Evolutionary conservation across 2,113 vertebrate genomes (phyloP).

Genomic region (Nesoenas mayeri): DNA sequence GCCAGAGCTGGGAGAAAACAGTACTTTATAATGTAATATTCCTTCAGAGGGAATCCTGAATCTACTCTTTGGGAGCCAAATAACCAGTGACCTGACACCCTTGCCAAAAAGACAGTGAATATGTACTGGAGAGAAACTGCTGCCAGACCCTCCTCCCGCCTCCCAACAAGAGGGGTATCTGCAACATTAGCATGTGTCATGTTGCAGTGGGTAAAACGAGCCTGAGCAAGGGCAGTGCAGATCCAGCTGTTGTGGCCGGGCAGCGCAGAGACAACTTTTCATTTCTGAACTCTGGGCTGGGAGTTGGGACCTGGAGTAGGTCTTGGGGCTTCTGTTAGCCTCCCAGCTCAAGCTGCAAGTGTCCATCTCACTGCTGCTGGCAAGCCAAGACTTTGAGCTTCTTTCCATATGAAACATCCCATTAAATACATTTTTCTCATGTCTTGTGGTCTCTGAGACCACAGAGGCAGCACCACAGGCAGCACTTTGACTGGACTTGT

Average conservation of each 20-base stretch:
- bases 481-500: not conserved
- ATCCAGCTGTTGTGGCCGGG: not conserved
- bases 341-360: not conserved
- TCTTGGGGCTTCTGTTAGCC: not conserved
- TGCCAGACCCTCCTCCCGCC: not conserved
- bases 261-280: accelerated
- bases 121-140: not conserved
- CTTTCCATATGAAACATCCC: not conserved
- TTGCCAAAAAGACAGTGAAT: not conserved
- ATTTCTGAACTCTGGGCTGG: not conserved
- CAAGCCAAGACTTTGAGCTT: not conserved
- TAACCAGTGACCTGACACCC: not conserved
- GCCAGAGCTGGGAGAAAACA: not conserved
- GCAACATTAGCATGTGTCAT: accelerated
- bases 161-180: not conserved
- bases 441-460: not conserved
- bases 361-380: not conserved
- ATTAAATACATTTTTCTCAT: not conserved
- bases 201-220: not conserved
- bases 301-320: not conserved
- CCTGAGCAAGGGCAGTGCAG: not conserved
- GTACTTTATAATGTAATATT: not conserved
- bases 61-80: not conserved
- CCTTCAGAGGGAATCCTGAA: not conserved
- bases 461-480: not conserved